phyloP scores from a whole-genome alignment of 2,888 invertebrate species.

The Drosophila aldrichi region DNA sequence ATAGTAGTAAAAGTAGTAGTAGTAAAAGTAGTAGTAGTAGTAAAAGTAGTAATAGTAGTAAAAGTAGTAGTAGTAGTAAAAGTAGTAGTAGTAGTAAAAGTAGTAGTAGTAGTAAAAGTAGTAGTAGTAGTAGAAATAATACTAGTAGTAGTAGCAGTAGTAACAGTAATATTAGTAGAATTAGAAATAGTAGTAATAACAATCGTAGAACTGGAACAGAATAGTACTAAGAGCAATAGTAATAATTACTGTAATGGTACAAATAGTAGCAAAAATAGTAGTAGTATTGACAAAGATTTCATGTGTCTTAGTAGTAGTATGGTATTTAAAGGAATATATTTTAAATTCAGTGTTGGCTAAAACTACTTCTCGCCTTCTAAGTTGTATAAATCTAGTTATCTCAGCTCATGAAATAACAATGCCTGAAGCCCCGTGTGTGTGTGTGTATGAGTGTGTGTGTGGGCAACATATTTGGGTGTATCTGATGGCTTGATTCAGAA shows the following conservation, averaged over 20 bases:
- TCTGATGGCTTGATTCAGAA: not conserved
- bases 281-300: not conserved
- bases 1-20: not conserved
- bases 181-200: not conserved
- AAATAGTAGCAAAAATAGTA: not conserved
- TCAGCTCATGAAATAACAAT: not conserved
- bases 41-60: too few species aligned
- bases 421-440: not conserved
- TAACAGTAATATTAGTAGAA: not conserved
- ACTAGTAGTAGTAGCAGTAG: not conserved
- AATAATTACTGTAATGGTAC: not conserved
- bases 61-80: too few species aligned
- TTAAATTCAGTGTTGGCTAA: not conserved
- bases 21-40: not conserved
- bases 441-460: too few species aligned
- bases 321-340: not conserved
- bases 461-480: not conserved
- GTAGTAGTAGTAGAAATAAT: too few species aligned
- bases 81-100: not conserved
- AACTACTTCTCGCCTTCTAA: not conserved
- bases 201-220: not conserved
- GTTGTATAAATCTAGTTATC: not conserved
- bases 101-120: not conserved
- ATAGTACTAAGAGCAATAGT: not conserved
- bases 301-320: not conserved